phyloP scores from a whole-genome alignment of 2,888 invertebrate genomes.

The Monopis laevigella region DNA sequence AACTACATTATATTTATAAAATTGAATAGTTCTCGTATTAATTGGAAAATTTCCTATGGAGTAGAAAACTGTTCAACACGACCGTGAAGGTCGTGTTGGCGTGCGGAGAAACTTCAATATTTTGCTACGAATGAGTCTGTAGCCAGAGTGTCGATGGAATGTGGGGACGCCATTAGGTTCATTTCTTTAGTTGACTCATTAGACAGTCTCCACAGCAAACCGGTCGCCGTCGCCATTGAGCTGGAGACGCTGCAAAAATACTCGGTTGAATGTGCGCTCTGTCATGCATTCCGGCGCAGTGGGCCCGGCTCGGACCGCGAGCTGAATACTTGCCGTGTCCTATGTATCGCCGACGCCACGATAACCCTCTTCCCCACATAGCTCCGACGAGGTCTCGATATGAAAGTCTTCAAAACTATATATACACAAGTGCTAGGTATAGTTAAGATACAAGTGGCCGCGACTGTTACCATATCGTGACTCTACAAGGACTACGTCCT shows the following conservation, averaged over 20 bases:
- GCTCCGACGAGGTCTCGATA: conserved; percentile 13
- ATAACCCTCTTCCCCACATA: conserved; percentile 33
- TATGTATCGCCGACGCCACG: conserved; percentile 21
- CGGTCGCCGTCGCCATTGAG: conserved; percentile 15
- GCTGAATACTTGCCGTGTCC: conserved; percentile 27
- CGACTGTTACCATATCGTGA: too few relatives aligned
- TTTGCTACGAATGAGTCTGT: conserved; percentile 3
- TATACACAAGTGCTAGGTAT: too few relatives aligned
- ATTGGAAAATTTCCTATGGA: too few relatives aligned
- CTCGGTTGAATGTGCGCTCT: conserved; percentile 1
- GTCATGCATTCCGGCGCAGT: conserved; percentile 12
- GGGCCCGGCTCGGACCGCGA: conserved; percentile 15
- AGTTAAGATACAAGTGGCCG: too few relatives aligned
- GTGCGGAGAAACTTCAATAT: too few relatives aligned
- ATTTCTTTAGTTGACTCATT: conserved; percentile 16
- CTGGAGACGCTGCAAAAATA: conserved; percentile 14
- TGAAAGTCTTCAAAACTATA: conserved; percentile 11
- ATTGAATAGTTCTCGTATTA: too few relatives aligned
- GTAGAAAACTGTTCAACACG: too few relatives aligned
- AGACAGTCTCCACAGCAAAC: conserved; percentile 14
- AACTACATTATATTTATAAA: too few relatives aligned
- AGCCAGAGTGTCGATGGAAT: conserved; percentile 11
- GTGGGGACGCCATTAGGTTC: conserved; percentile 10
- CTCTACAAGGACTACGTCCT: too few relatives aligned
- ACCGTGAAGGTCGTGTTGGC: too few relatives aligned